These are phyloP conservation scores for Minunthozetes semirufus DNA, from an alignment of 2,888 invertebrate species.

Conservation along the genomic window DNA sequence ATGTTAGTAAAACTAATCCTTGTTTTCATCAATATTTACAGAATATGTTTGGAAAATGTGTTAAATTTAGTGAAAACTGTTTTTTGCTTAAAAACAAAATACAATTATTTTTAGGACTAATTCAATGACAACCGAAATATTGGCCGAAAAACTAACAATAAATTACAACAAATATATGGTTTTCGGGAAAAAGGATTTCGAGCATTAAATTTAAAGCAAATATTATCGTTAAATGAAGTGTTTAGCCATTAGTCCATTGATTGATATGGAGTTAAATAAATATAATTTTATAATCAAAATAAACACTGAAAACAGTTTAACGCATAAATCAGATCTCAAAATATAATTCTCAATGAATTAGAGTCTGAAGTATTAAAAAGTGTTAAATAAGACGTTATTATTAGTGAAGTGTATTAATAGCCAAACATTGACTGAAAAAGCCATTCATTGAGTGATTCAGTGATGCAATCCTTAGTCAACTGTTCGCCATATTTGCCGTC, in stretches of 20 bases:
- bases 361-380: not conserved
- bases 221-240: not conserved
- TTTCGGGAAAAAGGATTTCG: not conserved
- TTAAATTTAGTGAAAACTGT: not conserved
- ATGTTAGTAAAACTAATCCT: not conserved
- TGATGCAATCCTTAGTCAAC: not conserved
- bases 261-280: not conserved
- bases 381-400: not conserved
- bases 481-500: constrained; percentile 7
- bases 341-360: not conserved
- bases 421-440: not conserved
- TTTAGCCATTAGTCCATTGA: not conserved
- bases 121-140: not conserved
- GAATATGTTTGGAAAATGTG: too few relatives aligned
- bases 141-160: not conserved
- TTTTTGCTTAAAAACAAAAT: not conserved
- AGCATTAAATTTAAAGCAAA: not conserved
- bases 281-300: not conserved
- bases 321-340: not conserved
- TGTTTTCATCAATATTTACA: not conserved
- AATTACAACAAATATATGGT: not conserved
- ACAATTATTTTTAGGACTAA: not conserved
- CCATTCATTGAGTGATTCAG: not conserved
- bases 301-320: not conserved
- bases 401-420: not conserved